A percentile compares a stretch with the other conserved stretches of the same genome.
Evolutionary conservation across 2,888 invertebrate species (phyloP).

Genomic region (Caenorhabditis panamensis): DNA sequence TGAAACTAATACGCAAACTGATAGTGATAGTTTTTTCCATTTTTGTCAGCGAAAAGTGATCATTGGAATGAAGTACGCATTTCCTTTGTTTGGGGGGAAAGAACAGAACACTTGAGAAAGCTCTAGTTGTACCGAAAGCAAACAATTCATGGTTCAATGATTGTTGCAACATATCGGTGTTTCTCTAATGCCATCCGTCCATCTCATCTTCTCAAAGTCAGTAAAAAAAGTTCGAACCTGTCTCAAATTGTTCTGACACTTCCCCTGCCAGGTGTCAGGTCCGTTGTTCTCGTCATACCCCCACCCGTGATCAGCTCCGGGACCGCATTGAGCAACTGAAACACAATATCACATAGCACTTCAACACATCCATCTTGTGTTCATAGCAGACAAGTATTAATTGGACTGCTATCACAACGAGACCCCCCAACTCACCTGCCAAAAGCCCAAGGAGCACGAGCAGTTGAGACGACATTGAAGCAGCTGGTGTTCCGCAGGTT

Average conservation of each 20-base stretch:
- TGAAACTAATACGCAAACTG: no score
- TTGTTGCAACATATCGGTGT: not conserved
- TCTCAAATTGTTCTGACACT: constrained; percentile 68
- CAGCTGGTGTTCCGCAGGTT: constrained; percentile 49
- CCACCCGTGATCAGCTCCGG: constrained; percentile 68
- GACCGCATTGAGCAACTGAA: constrained; percentile 54
- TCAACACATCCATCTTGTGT: constrained; percentile 15
- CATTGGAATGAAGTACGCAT: constrained; percentile 12
- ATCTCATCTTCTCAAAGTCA: no score
- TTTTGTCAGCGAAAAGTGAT: constrained; percentile 26
- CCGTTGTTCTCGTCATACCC: constrained; percentile 76
- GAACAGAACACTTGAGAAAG: not conserved
- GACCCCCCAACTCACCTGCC: constrained; percentile 31
- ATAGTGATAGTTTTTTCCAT: no score
- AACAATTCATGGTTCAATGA: not conserved
- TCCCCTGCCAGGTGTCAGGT: constrained; percentile 74
- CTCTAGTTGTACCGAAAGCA: not conserved
- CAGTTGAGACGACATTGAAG: constrained; percentile 33
- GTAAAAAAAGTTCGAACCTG: constrained; percentile 55
- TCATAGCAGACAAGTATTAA: constrained; percentile 56
- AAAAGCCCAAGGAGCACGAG: constrained; percentile 35
- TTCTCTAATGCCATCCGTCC: no score
- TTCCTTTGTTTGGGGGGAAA: no score
- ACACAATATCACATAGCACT: constrained; percentile 7
- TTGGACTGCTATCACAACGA: constrained; percentile 28